Evolutionary conservation across 2,888 invertebrate genomes (phyloP), one percentile per base, ranked within the genome.

Genomic region (Amorpha juglandis): DNA sequence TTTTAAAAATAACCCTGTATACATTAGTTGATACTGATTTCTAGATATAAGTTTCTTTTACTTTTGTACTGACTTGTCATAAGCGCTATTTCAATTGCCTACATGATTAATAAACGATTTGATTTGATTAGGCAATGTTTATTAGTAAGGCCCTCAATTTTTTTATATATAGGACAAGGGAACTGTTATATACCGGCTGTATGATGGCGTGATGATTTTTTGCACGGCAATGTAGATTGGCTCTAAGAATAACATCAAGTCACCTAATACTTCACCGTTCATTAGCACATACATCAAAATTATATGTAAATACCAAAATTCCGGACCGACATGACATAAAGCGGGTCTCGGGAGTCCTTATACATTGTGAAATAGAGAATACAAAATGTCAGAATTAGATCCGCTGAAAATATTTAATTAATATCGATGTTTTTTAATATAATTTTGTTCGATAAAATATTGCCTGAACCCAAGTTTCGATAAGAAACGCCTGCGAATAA

Each of bases 241-340:
- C 81, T 87, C 89, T 89, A 86, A 89, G 84, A 84, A 85, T 87
- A 88, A 88, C 82, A 84, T 85, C 75, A 76, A 81, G 78, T 80
- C 80, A 80, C 80, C 83, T 81, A 80, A 79, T 77, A 77, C 78
- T 76, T 77, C 69, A 76, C 77, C 78, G 76, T 68, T 71, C 70
- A 65, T 66, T 71, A 68, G 67, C 75, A 72, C 68, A 77, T 73
- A 77, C 70, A 77, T 74, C 80, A 53, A 53, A 55, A 64, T 64
- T 53, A 64, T 55, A 64, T 35, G 47, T 81, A 79, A 62, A 63
- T 9, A 65, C 51, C 42, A 62, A 75, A 73, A 76, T 65, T 62
- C 27, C 16, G 52, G 53, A 52, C 16, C 27, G 33, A 33, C 38
- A 63, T 62, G 62, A 62, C 21, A 27, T 7, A 58, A 33, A 45